Base-by-base conservation (phyloP, 2,797 vertebrate genomes). In the Epinephelus coioides region DNA sequence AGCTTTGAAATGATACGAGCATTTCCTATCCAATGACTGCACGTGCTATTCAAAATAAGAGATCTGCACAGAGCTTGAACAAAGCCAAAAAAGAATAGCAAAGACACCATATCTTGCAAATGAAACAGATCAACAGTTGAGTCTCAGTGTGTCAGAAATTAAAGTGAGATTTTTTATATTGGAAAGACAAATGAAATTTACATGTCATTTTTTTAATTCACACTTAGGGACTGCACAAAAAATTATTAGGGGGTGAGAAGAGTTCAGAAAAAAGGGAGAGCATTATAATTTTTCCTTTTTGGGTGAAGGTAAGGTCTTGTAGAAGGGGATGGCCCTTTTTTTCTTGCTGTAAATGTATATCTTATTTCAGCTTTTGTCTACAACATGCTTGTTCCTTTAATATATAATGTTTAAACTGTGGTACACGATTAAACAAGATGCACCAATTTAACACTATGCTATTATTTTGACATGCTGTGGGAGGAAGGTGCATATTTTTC, bases 1-100 rank as follows among this genome's bases (percentile, higher is more conserved):
- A 47, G 21, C 38, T 69, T 67, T 62, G 27, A 70, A 70, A 74
- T 81, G 5, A 23, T 53, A 47, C 10, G 2, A 8, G 43, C 34
- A 46, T 74, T 64, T 50, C 13, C 49, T 46, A 40, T 70, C 15
- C 3, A 25, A 2, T 55, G 40, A n/a, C 57, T 55, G 15, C 5
- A 51, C 38, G 40, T 57, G n/a, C 7, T 59, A 2, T 19, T 50
- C 1, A 53, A 30, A 68, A 60, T 14, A 53, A 50, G 2, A 44
- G 2, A 19, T 56, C 47, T 12, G 9, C 54, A 25, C 25, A 53
- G 34, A 46, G 62, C n/a, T 17, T 27, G 10, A 69, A 6, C 44
- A 34, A 47, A 44, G 38, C 1, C 13, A 9, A 23, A 54, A 10
- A 50, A 6, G 27, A 30, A 30, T 21, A n/a, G 10, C 14, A 65